Conservation (phyloP, 1,140 invertebrate genomes). For the Magallana gigas region DNA sequence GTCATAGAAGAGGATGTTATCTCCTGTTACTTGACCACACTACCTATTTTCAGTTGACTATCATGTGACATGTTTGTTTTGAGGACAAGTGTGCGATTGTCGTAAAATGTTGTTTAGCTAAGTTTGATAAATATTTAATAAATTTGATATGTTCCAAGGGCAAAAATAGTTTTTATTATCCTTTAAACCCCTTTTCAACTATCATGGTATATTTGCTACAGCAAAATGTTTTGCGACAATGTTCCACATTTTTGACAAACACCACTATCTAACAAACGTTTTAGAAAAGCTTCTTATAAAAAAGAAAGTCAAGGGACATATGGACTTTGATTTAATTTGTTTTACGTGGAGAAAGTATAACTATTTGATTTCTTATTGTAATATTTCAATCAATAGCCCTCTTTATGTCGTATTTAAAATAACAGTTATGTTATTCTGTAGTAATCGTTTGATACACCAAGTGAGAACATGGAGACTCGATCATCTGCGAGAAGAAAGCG, state of each 20-base stretch:
- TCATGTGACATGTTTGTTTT: conserved; percentile 38
- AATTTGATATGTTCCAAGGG: neutral
- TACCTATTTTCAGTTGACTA: conserved; percentile 12
- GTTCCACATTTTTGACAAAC: no score
- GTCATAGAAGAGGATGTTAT: conserved; percentile 16
- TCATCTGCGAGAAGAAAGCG: neutral
- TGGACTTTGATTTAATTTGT: neutral
- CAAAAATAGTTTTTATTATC: no score
- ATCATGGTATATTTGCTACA: no score
- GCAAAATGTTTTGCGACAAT: no score
- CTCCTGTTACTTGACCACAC: neutral
- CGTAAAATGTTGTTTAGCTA: neutral
- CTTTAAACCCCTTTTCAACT: no score
- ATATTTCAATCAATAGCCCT: neutral
- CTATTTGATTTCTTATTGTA: neutral
- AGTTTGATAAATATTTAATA: neutral
- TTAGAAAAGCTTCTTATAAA: neutral
- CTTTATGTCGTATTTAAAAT: neutral
- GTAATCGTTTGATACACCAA: neutral
- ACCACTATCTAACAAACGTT: neutral
- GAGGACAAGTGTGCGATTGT: neutral
- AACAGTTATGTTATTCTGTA: neutral
- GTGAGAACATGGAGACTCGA: neutral
- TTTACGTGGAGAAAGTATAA: neutral
- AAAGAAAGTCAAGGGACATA: neutral